Evolutionary conservation across 1,140 invertebrate species (phyloP), one percentile per base, ranked within the genome.

Genomic region (Euwallacea similis): DNA sequence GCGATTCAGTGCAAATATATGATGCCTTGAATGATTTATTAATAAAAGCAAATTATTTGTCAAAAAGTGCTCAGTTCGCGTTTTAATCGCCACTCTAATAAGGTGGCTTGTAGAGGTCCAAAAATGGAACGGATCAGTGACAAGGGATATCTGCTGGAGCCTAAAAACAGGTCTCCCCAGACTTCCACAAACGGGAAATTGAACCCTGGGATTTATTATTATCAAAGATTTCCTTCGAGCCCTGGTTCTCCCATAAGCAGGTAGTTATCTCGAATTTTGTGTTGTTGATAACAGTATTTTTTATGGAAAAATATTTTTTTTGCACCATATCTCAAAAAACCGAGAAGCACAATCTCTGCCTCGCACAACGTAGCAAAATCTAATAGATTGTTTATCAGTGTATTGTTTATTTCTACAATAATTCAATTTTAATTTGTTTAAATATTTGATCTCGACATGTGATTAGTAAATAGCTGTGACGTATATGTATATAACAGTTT

Each of bases 1-100:
- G 58, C 73, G 67, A 61, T 62, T 16, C 13, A 46, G 64, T 73
- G 69, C 61, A 70, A 66, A 75, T 73, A 61, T 58, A 69, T 70
- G 50, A 63, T 42, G 50, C 53, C 68, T 64, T 54, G 44, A 56
- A 44, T 41, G 44, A 58, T 46, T 50, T 66, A 33, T 66, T 69
- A 15, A 70, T 47, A 69, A 42, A 9, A 9, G 21, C 41, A 55
- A 44, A 47, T 43, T 44, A 42, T 67, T 66, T 66, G n/a, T 7
- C 8, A 66, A 58, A 66, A 54, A 65, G 42, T 47, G 61, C 47
- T 44, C n/a, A 63, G 44, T 63, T 63, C 15, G 61, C 13, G 61
- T 63, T 42, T 8, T 8, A 16, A 55, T 33, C 21, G 21, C 21
- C 21, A 4, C 21, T 33, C 21, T 53, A n/a, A 15, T 53, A 53